Base-by-base conservation (phyloP, 2,888 invertebrate genomes). In the Lottia gigantea region DNA sequence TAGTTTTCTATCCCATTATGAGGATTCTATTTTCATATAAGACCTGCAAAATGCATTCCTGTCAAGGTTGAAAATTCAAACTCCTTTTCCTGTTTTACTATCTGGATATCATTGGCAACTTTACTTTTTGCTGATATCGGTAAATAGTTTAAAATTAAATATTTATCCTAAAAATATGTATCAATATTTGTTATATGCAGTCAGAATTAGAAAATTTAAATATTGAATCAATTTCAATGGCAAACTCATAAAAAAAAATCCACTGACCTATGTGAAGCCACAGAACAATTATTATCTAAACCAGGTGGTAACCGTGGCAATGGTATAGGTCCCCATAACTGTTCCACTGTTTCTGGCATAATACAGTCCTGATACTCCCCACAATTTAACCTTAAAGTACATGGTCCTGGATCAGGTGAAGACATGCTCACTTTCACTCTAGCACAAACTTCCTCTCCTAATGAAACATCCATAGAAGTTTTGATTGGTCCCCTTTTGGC, bases 291-390 rank as follows among this genome's bases (percentile, higher is more conserved):
- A 74, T 87, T 87, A n/a, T 82, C 80, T 7, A 81, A 78, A 15
- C 84, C 86, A 23, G 77, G 75, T 15, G 87, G 86, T 55, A 87
- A 80, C 31, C 79, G 74, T 12, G 83, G 80, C 25, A 88, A 78
- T 6, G 84, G 83, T 6, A 88, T 83, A 15, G 88, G 88, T 47
- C 88, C 88, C 88, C 88, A 88, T 65, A 88, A 74, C 66, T 81
- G 79, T 71, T 86, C 85, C 16, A 83, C 76, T 16, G 82, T 78
- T 63, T 85, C 86, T 19, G 88, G 88, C 82, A 86, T 88, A 74
- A 80, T 87, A 80, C 79, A 89, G 72, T 80, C 87, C 82, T 80
- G 87, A 82, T 77, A 89, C 66, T 77, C 83, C 72, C 81, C 87
- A 19, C 88, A 80, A 61, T 87, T 86, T 73, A 87, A 82, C 71